phyloP scores from a whole-genome alignment of 2,113 vertebrate species.

The Corythaeola cristata region DNA sequence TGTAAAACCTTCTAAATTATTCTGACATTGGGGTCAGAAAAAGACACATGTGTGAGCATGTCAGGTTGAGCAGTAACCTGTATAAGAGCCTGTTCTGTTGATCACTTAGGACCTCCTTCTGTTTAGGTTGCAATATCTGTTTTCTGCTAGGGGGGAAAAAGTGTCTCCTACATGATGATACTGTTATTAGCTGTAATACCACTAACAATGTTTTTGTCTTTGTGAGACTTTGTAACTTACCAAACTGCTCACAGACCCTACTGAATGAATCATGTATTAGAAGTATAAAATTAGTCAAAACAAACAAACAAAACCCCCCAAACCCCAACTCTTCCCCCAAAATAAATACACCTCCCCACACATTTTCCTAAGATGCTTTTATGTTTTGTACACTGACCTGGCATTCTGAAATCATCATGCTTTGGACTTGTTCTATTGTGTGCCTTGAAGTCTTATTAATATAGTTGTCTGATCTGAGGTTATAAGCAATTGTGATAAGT shows the following conservation, averaged over 20 bases:
- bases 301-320: background rate
- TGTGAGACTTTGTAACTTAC: background rate
- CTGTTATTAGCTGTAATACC: background rate
- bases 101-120: background rate
- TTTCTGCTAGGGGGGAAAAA: background rate
- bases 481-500: slow-evolving; percentile 63
- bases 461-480: slow-evolving; percentile 46
- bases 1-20: background rate
- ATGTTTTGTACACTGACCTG: slow-evolving; percentile 51
- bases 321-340: background rate
- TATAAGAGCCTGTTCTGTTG: background rate
- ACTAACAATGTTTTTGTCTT: background rate
- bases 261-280: background rate
- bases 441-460: slow-evolving; percentile 40
- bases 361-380: slow-evolving; percentile 41
- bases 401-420: slow-evolving; percentile 52
- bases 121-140: background rate
- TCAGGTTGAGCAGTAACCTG: background rate
- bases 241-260: background rate
- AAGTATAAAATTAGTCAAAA: background rate
- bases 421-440: slow-evolving; percentile 63
- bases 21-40: background rate
- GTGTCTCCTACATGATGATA: background rate
- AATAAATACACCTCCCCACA: background rate
- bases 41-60: rapidly evolving